Base-by-base conservation (phyloP, 2,797 vertebrate species). In the Acestrorhynchus altus region DNA sequence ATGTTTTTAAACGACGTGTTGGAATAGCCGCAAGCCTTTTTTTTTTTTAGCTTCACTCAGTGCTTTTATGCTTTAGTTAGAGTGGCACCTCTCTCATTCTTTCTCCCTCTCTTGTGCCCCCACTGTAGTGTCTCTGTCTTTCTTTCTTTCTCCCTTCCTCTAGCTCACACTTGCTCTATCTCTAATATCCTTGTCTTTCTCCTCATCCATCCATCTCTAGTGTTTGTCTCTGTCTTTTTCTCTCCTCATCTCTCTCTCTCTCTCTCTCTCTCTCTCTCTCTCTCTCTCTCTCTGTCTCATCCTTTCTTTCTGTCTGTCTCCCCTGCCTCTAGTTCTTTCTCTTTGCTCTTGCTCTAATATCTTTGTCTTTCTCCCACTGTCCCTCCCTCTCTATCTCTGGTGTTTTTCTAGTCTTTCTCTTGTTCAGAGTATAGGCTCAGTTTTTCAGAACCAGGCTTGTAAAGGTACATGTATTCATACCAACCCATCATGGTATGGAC, bases 361-460 rank as follows among this genome's bases (percentile, higher is more conserved):
- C 8, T 4, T 69, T 69, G 9, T 51, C 28, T 47, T 12, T 15
- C 4, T 31, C n/a, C n/a, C n/a, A n/a, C n/a, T n/a, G n/a, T n/a
- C n/a, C n/a, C n/a, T n/a, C n/a, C n/a, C n/a, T n/a, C n/a, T n/a
- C n/a, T n/a, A n/a, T n/a, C n/a, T n/a, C n/a, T n/a, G n/a, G n/a
- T 28, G 57, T 40, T 66, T 8, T 72, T 22, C 31, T n/a, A 40
- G 18, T 59, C 61, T 47, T 15, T 67, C 40, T 24, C 56, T 64
- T 47, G 74, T n/a, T n/a, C n/a, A n/a, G n/a, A n/a, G n/a, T n/a
- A n/a, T n/a, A n/a, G n/a, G n/a, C n/a, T n/a, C 6, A 35, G 31
- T 2, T 6, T 2, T 35, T 35, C 31, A 35, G 31, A 2, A 35
- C 31, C 31, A 35, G 31, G 31, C 2, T 2, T 35, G 2, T 35